A percentile compares a stretch with the other conserved stretches of the same genome.
These are phyloP conservation scores for Lordiphosa fenestrarum DNA, from an alignment of 2,888 invertebrate genomes.

Conservation along the genomic window DNA sequence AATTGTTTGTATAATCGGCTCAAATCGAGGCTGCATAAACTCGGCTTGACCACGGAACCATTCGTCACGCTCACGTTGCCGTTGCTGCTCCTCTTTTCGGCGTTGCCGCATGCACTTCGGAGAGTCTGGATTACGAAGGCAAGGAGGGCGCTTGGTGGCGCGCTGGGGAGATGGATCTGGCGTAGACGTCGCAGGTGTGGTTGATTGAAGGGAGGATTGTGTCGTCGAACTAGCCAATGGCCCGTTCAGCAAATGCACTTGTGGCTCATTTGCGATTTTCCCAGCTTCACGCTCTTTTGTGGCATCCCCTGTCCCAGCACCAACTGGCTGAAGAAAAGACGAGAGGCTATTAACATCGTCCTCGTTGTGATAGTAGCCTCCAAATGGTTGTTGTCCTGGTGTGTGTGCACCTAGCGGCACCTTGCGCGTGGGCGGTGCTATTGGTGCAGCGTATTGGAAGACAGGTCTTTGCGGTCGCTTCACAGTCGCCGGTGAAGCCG, in stretches of 20 bases:
- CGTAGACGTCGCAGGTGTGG: slow-evolving; percentile 39
- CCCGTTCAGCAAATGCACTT: slow-evolving; percentile 78
- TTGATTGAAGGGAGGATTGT: slow-evolving; percentile 21
- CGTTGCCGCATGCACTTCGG: slow-evolving; percentile 77
- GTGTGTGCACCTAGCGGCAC: slow-evolving; percentile 51
- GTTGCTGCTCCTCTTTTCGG: slow-evolving; percentile 76
- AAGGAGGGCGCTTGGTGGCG: slow-evolving; percentile 76
- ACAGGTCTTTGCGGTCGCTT: slow-evolving; percentile 64
- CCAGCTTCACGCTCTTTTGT: slow-evolving; percentile 46
- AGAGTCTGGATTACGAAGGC: slow-evolving; percentile 76
- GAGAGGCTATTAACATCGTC: slow-evolving; percentile 59
- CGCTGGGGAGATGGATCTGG: slow-evolving; percentile 53
- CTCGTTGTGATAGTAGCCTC: slow-evolving; percentile 73
- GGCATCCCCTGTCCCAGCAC: slow-evolving; percentile 19
- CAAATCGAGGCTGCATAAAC: slow-evolving; percentile 70
- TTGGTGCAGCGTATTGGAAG: slow-evolving; percentile 74
- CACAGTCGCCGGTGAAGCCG: slow-evolving; percentile 33
- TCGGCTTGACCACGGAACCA: slow-evolving; percentile 74
- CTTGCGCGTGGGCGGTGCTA: slow-evolving; percentile 74
- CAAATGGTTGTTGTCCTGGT: slow-evolving; percentile 56
- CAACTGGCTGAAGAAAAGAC: slow-evolving; percentile 54
- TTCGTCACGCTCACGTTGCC: slow-evolving; percentile 76
- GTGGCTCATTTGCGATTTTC: slow-evolving; percentile 77
- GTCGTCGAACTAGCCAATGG: slow-evolving; percentile 38
- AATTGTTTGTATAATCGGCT: slow-evolving; percentile 76